These are phyloP conservation scores for Pseudorhiza aurosa DNA, from an alignment of 30 jellyfish, hydroid and myxozoan genomes.

Conservation along the genomic window DNA sequence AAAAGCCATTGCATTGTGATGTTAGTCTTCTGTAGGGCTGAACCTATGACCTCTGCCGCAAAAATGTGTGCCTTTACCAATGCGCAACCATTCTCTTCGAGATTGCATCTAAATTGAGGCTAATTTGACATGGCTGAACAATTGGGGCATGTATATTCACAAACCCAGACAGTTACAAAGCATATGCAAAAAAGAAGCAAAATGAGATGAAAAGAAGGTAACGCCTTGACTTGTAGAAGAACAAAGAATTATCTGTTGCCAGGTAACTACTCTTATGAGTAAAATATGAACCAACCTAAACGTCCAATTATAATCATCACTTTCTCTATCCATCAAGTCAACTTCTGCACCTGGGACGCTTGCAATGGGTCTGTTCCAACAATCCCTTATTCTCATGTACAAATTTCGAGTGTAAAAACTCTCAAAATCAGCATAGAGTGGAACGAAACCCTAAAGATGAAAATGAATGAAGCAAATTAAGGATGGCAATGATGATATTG, in stretches of 20 bases:
- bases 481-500: no score
- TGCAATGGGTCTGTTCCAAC: slow-evolving; percentile 98
- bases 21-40: no score
- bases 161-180: no score
- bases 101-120: no score
- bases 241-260: neutral
- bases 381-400: slow-evolving; percentile 91
- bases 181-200: no score
- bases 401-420: slow-evolving; percentile 92
- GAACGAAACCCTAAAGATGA: slow-evolving; percentile 88
- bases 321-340: slow-evolving; percentile 76
- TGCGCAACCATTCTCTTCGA: no score
- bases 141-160: no score
- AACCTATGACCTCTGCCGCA: no score
- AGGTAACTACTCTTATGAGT: neutral
- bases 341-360: slow-evolving; percentile 97
- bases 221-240: neutral
- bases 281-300: slow-evolving; percentile 58
- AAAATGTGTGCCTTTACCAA: no score
- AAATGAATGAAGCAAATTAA: neutral
- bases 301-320: slow-evolving; percentile 97
- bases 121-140: no score
- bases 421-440: slow-evolving; percentile 95
- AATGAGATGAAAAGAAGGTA: no score
- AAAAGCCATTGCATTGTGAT: no score